Evolutionary conservation across 1,140 invertebrate genomes (phyloP).

Genomic region (Colletes gigas): DNA sequence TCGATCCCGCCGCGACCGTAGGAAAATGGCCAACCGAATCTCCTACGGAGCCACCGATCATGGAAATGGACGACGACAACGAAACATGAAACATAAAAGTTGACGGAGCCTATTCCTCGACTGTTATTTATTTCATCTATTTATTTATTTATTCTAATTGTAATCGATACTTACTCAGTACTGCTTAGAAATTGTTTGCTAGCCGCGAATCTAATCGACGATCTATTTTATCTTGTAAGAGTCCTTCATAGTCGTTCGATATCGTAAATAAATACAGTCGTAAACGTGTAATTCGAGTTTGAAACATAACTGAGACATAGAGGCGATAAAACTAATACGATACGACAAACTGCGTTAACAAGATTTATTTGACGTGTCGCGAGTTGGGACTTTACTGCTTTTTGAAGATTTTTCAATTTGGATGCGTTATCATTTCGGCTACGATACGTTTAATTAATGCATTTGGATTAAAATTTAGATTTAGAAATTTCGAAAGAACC

Average conservation of each 20-base stretch:
- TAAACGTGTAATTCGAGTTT: no score
- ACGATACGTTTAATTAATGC: no score
- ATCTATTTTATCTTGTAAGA: background rate
- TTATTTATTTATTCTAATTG: constrained; percentile 66
- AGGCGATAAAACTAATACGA: no score
- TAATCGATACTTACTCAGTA: background rate
- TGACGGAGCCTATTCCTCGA: background rate
- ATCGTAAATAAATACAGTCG: background rate
- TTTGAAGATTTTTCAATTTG: no score
- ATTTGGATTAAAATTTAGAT: no score
- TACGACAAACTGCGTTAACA: no score
- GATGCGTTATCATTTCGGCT: no score
- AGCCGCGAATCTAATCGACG: background rate
- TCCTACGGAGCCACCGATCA: constrained; percentile 66
- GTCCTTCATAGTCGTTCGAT: background rate
- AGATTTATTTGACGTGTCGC: background rate
- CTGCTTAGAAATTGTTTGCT: background rate
- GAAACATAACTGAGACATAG: no score
- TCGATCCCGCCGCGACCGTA: constrained; percentile 74
- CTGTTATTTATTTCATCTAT: constrained; percentile 45
- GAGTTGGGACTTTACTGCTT: no score
- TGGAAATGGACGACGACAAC: constrained; percentile 76
- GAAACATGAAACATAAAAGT: constrained; percentile 68
- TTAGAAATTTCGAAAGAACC: no score
- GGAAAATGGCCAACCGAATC: constrained; percentile 79